Percentiles rank a stretch among this genome's conserved stretches.
Conservation (phyloP, 1,140 invertebrate genomes). For the Calliphora vicina region DNA sequence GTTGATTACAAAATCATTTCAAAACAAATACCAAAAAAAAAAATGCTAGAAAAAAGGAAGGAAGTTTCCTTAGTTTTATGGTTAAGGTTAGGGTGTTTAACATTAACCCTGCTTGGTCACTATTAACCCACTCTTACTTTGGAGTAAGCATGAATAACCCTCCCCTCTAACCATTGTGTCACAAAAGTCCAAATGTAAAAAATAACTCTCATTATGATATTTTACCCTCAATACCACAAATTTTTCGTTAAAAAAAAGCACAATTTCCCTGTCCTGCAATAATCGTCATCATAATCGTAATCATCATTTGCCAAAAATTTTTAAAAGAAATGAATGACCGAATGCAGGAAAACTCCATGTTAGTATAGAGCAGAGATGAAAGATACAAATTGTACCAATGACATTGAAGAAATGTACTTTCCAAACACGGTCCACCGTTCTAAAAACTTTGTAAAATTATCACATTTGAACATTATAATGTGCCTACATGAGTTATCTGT, state of each 20-base stretch:
- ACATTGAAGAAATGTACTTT: too few relatives aligned
- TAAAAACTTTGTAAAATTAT: too few relatives aligned
- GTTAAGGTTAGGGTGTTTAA: neutral
- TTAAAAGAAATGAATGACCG: neutral
- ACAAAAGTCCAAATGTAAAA: neutral
- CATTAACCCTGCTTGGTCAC: neutral
- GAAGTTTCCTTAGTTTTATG: neutral
- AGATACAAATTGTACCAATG: too few relatives aligned
- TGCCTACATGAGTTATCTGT: too few relatives aligned
- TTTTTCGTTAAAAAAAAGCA: neutral
- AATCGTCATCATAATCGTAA: neutral
- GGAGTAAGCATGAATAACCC: too few relatives aligned
- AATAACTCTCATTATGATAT: slow-evolving; percentile 3
- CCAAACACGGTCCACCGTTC: too few relatives aligned
- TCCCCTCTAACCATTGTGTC: neutral
- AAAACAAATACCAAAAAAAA: neutral
- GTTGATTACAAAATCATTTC: slow-evolving; percentile 6
- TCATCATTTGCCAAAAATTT: neutral
- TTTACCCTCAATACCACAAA: neutral
- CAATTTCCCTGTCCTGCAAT: slow-evolving; percentile 1
- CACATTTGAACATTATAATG: too few relatives aligned
- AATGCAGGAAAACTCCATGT: too few relatives aligned
- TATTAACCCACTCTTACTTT: neutral
- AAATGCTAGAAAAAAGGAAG: too few relatives aligned
- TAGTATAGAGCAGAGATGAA: neutral